Conservation (phyloP, 2,113 vertebrate species). For the Channa maculata region DNA sequence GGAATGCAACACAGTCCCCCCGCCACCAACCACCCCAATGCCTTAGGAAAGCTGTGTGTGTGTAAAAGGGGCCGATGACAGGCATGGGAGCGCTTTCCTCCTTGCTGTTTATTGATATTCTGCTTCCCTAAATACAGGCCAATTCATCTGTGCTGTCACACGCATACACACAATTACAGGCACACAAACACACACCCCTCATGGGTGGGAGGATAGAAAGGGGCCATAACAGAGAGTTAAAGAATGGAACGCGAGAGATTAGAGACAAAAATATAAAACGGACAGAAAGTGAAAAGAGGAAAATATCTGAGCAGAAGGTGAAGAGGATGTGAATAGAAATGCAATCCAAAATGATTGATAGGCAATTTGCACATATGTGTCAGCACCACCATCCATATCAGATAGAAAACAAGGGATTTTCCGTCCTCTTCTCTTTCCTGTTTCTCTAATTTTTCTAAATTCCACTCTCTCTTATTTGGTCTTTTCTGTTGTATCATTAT, state of each 20-base stretch:
- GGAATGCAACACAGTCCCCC: slow-evolving; percentile 40
- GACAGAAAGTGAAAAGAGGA: slow-evolving; percentile 7
- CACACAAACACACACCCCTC: slow-evolving; percentile 15
- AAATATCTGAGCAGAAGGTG: slow-evolving; percentile 35
- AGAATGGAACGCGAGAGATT: neutral
- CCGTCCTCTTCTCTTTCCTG: slow-evolving; percentile 4
- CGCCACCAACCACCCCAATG: slow-evolving; percentile 16
- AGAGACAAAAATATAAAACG: neutral
- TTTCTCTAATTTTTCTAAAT: slow-evolving; percentile 22
- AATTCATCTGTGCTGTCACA: slow-evolving; percentile 70
- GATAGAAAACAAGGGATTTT: slow-evolving; percentile 10
- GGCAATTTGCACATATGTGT: slow-evolving; percentile 52
- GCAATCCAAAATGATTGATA: slow-evolving; percentile 59
- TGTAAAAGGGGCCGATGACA: slow-evolving; percentile 8
- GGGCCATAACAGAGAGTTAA: slow-evolving; percentile 7
- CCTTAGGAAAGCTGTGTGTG: slow-evolving; percentile 21
- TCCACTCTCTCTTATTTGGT: neutral
- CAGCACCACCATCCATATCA: slow-evolving; percentile 33
- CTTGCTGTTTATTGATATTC: slow-evolving; percentile 76
- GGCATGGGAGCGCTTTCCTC: slow-evolving; percentile 39
- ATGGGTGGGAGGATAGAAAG: neutral
- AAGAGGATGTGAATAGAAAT: slow-evolving; percentile 39
- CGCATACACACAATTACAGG: slow-evolving; percentile 21
- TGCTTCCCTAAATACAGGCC: slow-evolving; percentile 74
- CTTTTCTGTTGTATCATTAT: slow-evolving; percentile 32